Evolutionary conservation across 1,140 invertebrate species (phyloP).

Genomic region (Pristionchus pacificus): DNA sequence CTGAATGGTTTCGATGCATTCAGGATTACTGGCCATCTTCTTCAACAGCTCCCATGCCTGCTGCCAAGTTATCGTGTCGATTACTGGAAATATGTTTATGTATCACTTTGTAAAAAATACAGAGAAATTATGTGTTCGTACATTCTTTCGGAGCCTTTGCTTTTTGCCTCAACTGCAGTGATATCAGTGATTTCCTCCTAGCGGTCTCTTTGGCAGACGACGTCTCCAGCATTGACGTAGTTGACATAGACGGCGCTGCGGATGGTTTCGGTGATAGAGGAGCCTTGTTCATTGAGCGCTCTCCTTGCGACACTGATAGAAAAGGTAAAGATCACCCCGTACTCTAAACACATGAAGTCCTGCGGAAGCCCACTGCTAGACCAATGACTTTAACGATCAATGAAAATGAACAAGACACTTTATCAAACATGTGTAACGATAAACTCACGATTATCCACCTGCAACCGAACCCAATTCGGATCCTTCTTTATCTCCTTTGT

Average conservation of each 20-base stretch:
- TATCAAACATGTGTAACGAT: too few species aligned
- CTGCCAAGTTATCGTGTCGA: slow-evolving; percentile 53
- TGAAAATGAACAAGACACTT: too few species aligned
- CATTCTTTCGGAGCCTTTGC: slow-evolving; percentile 53
- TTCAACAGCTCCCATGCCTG: slow-evolving; percentile 56
- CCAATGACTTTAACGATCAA: too few species aligned
- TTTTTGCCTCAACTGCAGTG: slow-evolving; percentile 49
- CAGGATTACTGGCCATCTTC: slow-evolving; percentile 65
- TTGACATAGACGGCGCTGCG: slow-evolving; percentile 53
- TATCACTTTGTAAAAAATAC: background rate
- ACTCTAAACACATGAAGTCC: too few species aligned
- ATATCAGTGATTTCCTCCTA: slow-evolving; percentile 53
- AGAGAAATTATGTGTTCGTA: slow-evolving; percentile 20
- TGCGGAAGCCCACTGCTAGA: too few species aligned
- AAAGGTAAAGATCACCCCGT: too few species aligned
- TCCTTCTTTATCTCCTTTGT: background rate
- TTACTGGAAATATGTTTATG: slow-evolving; percentile 26
- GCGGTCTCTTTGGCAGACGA: slow-evolving; percentile 48
- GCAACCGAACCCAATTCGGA: slow-evolving; percentile 22
- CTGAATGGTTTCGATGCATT: slow-evolving; percentile 65
- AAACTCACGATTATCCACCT: slow-evolving; percentile 32
- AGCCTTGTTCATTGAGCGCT: slow-evolving; percentile 45
- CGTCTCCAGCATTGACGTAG: slow-evolving; percentile 54
- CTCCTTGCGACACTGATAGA: slow-evolving; percentile 36
- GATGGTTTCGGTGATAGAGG: slow-evolving; percentile 55